Evolutionary conservation across 1,140 invertebrate genomes (phyloP).

Genomic region (Aphaenogaster ashmeadi): DNA sequence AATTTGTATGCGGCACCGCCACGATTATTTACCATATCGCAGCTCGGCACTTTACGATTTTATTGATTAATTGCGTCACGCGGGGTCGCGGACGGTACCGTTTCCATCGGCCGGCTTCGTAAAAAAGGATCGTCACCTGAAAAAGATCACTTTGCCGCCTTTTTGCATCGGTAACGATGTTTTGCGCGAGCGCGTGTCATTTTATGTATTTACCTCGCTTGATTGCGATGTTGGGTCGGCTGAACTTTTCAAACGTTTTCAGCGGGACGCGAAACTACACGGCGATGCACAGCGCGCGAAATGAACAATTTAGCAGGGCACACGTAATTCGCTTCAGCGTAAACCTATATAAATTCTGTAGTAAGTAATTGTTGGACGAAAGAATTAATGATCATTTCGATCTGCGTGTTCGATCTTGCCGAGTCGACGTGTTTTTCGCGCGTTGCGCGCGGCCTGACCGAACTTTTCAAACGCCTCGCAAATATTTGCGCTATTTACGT

Average conservation of each 20-base stretch:
- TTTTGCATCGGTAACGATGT: slow-evolving; percentile 20
- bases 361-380: slow-evolving; percentile 2
- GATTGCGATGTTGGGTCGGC: background rate
- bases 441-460: background rate
- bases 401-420: no score
- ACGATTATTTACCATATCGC: slow-evolving; percentile 12
- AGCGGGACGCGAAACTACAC: background rate
- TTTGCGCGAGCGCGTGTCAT: background rate
- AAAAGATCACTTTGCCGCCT: slow-evolving; percentile 9
- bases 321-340: background rate
- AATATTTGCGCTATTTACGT: slow-evolving; percentile 6
- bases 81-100: background rate
- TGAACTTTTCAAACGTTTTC: background rate
- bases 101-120: background rate
- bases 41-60: background rate
- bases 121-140: background rate
- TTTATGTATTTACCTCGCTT: slow-evolving; percentile 29
- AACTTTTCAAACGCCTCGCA: background rate
- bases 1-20: background rate
- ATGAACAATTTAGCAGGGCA: background rate
- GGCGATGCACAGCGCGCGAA: background rate
- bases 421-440: background rate
- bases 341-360: background rate
- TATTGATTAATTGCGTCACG: slow-evolving; percentile 25
- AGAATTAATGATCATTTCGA: background rate